Evolutionary conservation across 2,888 invertebrate genomes (phyloP), one percentile per base, ranked within the genome.

Genomic region (Sussaba pulchella): DNA sequence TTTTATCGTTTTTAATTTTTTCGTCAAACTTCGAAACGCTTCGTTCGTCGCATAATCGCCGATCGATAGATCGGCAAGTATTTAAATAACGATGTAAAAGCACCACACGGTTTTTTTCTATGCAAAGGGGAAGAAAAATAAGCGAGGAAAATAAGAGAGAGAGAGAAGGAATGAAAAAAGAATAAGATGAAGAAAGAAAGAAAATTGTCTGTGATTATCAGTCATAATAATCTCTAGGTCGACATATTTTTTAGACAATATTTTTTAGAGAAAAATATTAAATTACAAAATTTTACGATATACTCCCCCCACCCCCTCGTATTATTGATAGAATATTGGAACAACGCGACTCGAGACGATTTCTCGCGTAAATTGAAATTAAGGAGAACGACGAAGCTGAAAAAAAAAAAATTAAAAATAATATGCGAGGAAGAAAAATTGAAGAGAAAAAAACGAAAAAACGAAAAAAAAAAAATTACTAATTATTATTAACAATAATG

Each of bases 181-280:
- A 6, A 31, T 5, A 31, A 31, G 31, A 31, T 2, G 31, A 31
- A 5, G 31, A 77, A 73, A 87, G 87, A 86, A 83, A 88, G 87
- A 87, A 91, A 90, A 91, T 91, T 90, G 91, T 91, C 91, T 91
- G 91, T 91, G 91, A 91, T 91, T 91, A 90, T 91, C 91, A 91
- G 90, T 91, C 91, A 90, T 91, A 91, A 91, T 91, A 91, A 91
- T 91, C 90, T 91, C 91, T 91, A 91, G 91, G 91, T 91, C 91
- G 85, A 91, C 89, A 91, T 91, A 91, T 91, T 91, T 91, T 91
- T 91, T 91, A 91, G 91, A 91, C 87, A 87, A 90, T 91, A 91
- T 91, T 91, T 91, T 91, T 91, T 91, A 91, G 90, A 89, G 26
- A 57, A 36, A 57, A 57, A 57, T 9, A 6, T 5, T 31, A 91